Evolutionary conservation across 2,888 invertebrate species (phyloP), one percentile per base, ranked within the genome.

Genomic region (Bhutanitis thaidina): DNA sequence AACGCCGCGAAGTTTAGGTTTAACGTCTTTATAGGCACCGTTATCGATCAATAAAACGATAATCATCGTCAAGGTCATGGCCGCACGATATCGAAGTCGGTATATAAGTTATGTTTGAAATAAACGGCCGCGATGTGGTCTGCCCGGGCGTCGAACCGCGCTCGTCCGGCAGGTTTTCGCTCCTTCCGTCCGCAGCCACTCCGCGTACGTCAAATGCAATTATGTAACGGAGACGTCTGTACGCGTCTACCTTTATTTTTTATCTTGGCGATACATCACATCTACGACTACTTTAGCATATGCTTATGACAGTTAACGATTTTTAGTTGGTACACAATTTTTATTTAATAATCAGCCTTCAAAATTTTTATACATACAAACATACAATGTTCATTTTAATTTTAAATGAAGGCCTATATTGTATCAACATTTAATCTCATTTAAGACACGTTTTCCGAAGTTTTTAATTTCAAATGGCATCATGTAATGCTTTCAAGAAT

Each of bases 131-230:
- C 39, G 32, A 15, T 29, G 27, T 34, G 34, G 35, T 14, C 32
- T 29, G 54, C 65, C 56, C 78, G 80, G 77, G 65, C 78, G 66
- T 74, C 81, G 83, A 80, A 82, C 82, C 71, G 67, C 71, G 74
- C 74, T 63, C 64, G 76, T 64, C 64, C 73, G 70, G 79, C 83
- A 76, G 81, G 81, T 82, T 77, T 72, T 55, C 39, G 54, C 49
- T 41, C 37, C 49, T 48, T 37, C 59, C 60, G 67, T 60, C 61
- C 59, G 40, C 27, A 60, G 55, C 64, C 63, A 63, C 69, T 67
- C 58, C 65, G 64, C 74, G 72, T 74, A 71, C 72, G 67, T 78
- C 79, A 72, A 72, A 60, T 72, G 69, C 73, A 74, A 77, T 80
- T 77, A 78, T 71, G 74, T 77, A 78, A 78, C 72, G 64, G 70